phyloP scores from a whole-genome alignment of 2,888 invertebrate genomes.

The Drosophila meridiana region DNA sequence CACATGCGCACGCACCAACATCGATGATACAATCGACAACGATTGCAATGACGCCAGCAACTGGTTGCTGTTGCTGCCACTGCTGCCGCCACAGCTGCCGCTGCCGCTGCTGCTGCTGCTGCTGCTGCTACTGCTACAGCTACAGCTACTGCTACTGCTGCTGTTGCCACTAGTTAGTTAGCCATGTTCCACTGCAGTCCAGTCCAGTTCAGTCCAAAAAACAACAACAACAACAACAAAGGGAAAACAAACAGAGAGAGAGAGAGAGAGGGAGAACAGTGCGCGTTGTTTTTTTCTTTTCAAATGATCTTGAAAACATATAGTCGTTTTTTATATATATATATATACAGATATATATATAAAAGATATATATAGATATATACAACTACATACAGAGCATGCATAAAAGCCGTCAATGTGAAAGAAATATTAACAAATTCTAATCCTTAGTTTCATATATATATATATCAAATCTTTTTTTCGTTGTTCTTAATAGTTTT shows the following conservation, averaged over 20 bases:
- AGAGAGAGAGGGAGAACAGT: background rate
- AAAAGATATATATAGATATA: background rate
- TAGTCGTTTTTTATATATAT: slow-evolving; percentile 77
- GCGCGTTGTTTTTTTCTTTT: slow-evolving; percentile 64
- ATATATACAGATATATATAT: slow-evolving; percentile 28
- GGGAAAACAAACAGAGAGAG: slow-evolving; percentile 6
- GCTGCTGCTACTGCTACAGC: slow-evolving; percentile 35
- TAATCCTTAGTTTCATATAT: slow-evolving; percentile 32
- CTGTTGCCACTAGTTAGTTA: slow-evolving; percentile 53
- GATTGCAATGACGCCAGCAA: slow-evolving; percentile 70
- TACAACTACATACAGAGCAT: slow-evolving; percentile 28
- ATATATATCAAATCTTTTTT: slow-evolving; percentile 20
- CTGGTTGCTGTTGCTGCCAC: slow-evolving; percentile 44
- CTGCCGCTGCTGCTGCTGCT: slow-evolving; percentile 33
- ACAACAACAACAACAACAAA: slow-evolving; percentile 32
- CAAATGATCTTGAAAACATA: slow-evolving; percentile 84
- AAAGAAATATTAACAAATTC: slow-evolving; percentile 52
- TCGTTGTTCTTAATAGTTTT: slow-evolving; percentile 20
- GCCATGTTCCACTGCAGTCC: slow-evolving; percentile 47
- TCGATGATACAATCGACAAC: slow-evolving; percentile 85
- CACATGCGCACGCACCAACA: slow-evolving; percentile 86
- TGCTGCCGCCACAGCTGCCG: slow-evolving; percentile 16
- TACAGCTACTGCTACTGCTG: slow-evolving; percentile 7
- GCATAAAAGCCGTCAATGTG: slow-evolving; percentile 29
- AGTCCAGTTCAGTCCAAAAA: slow-evolving; percentile 31